Conservation (phyloP, 1,140 invertebrate genomes). For the Cecropterus lyciades region DNA sequence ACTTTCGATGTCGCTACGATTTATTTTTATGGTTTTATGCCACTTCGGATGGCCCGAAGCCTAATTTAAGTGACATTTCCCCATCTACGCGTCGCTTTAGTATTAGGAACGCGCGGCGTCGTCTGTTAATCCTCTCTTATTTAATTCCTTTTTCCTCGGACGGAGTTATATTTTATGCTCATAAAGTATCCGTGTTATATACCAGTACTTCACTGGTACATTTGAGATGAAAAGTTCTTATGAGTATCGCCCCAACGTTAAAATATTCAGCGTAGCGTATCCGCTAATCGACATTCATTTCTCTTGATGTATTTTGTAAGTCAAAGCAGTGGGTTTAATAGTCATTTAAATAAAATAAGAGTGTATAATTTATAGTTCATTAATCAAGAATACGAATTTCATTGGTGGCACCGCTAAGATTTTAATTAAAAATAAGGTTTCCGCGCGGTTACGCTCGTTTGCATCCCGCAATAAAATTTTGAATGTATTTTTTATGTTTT, state of each 20-base stretch:
- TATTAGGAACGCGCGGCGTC: neutral
- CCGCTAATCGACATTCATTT: conserved; percentile 32
- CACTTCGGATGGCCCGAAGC: conserved; percentile 9
- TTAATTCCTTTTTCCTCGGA: neutral
- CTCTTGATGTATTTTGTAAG: conserved; percentile 34
- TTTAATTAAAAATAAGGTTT: conserved; percentile 40
- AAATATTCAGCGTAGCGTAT: conserved; percentile 26
- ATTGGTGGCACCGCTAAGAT: conserved; percentile 38
- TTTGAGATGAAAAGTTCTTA: neutral
- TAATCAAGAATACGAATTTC: conserved; percentile 42
- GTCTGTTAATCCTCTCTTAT: neutral
- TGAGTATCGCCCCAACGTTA: conserved; percentile 4
- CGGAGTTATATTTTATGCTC: neutral
- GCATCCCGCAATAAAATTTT: too few relatives aligned
- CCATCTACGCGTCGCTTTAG: conserved; percentile 11
- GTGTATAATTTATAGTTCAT: conserved; percentile 39
- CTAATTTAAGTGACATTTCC: conserved; percentile 12
- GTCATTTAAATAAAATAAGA: conserved; percentile 33
- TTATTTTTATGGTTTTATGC: conserved; percentile 62
- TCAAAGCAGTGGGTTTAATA: conserved; percentile 27
- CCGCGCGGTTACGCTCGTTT: too few relatives aligned
- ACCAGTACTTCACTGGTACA: neutral
- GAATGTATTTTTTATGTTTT: too few relatives aligned
- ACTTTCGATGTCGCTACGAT: conserved; percentile 69
- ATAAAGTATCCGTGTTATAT: conserved; percentile 1